phyloP scores from a whole-genome alignment of 2,113 vertebrate species.

The Aspiorhynchus laticeps region DNA sequence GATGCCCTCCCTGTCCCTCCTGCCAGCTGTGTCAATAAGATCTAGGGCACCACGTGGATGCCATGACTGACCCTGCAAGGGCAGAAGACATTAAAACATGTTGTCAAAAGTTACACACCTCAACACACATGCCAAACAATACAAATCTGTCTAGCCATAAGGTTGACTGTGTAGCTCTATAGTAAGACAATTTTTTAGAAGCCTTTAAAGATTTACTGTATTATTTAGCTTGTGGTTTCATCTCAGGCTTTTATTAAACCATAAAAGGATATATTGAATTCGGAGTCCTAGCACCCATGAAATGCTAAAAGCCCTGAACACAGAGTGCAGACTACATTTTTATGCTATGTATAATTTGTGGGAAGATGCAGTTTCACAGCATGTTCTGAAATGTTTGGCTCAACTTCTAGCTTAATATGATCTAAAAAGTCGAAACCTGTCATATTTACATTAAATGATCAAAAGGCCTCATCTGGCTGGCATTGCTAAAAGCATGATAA shows the following conservation, averaged over 20 bases:
- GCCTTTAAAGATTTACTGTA: background rate
- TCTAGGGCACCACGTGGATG: background rate
- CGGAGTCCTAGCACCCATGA: background rate
- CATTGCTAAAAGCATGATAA: background rate
- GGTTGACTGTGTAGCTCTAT: background rate
- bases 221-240: background rate
- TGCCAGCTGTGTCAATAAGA: constrained; percentile 16
- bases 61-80: background rate
- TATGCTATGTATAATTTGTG: constrained; percentile 11
- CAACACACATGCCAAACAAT: background rate
- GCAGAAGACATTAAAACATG: background rate
- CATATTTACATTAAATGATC: constrained; percentile 5
- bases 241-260: constrained; percentile 15
- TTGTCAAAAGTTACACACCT: background rate
- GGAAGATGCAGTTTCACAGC: background rate
- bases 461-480: background rate
- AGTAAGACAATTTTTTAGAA: background rate
- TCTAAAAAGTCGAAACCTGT: background rate
- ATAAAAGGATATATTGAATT: background rate
- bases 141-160: background rate
- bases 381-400: background rate
- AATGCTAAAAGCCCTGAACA: constrained; percentile 17
- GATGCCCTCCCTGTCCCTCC: background rate
- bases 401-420: background rate
- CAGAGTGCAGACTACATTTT: background rate